A percentile compares a stretch with the other conserved stretches of the same genome.
phyloP scores from a whole-genome alignment of 2,797 vertebrate species.

The Dendrocincla fuliginosa region DNA sequence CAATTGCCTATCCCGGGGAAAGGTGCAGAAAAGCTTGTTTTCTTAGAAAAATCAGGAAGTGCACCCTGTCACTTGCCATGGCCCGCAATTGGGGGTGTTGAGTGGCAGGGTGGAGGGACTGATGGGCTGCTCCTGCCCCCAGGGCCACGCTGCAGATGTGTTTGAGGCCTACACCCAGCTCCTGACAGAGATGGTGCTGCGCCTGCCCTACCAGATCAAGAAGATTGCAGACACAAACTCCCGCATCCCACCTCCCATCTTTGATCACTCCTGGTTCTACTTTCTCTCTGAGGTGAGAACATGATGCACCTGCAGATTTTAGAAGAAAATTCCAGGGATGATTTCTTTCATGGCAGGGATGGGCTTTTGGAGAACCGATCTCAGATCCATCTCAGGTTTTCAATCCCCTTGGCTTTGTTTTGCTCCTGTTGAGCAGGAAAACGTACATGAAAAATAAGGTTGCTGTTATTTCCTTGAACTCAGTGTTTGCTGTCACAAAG shows the following conservation, averaged over 20 bases:
- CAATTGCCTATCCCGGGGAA: not conserved
- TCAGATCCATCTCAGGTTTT: not conserved
- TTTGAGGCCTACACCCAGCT: conserved; percentile 99
- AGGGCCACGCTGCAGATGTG: conserved; percentile 98
- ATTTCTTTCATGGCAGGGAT: not conserved
- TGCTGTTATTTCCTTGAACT: not conserved
- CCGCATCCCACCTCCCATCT: conserved; percentile 93
- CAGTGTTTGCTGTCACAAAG: not conserved
- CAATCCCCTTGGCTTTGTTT: not conserved
- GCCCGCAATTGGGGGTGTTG: not conserved
- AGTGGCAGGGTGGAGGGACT: not conserved
- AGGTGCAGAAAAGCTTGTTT: not conserved
- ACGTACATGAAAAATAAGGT: not conserved
- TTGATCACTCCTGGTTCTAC: conserved; percentile 99
- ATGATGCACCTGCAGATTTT: not conserved
- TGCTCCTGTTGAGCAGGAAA: not conserved
- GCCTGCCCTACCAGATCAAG: conserved; percentile 98
- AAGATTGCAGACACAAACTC: conserved; percentile 97
- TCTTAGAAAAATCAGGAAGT: not conserved
- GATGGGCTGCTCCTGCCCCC: not conserved
- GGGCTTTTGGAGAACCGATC: not conserved
- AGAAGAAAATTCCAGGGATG: not conserved
- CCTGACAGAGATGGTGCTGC: conserved; percentile 96
- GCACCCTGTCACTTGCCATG: not conserved
- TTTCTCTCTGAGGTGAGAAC: conserved; percentile 90